Base-by-base conservation (phyloP, 2,113 vertebrate species). In the Fulmarus glacialis region DNA sequence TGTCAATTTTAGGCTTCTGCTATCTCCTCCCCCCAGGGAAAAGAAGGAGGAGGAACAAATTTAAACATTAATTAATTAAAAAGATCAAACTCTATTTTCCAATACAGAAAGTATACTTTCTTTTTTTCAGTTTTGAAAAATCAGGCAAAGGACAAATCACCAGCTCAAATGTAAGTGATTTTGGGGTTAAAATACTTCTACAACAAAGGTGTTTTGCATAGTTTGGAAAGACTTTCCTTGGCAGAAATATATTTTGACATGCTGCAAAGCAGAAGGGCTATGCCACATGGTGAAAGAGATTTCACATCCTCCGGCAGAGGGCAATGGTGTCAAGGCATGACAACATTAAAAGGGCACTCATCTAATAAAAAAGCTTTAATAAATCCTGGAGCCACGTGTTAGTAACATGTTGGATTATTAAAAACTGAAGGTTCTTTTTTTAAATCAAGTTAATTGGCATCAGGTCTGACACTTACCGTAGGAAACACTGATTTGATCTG, bases 301-400 rank as follows among this genome's bases (percentile, higher is more conserved):
- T 50, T 52, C 66, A 15, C 71, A 17, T 94, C 95, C 87, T 93
- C 95, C 95, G 42, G 94, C 93, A 97, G 96, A 97, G 95, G 96
- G 97, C 97, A 97, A 96, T 95, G 95, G 78, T 75, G 96, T 94
- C 96, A 77, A 95, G 89, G 89, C 66, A 73, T 26, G 93, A 82
- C 71, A n/a, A 48, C 22, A n/a, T 17, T 56, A 56, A 86, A 82
- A 90, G 92, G 88, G 59, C 93, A 88, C 63, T 66, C 62, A 45
- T 72, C 88, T 90, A 55, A 92, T 86, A 48, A 58, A 67, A 93
- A 32, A 70, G 38, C 90, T 50, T 58, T 74, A 58, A 89, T 88
- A 88, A 90, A 92, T 81, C 85, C 90, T 12, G n/a, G 34, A 90
- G 92, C 90, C 92, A 62, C 47, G 88, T 50, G 93, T 47, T 13